Evolutionary conservation across 2,888 invertebrate genomes (phyloP).

Genomic region (Heliconius charithonia): DNA sequence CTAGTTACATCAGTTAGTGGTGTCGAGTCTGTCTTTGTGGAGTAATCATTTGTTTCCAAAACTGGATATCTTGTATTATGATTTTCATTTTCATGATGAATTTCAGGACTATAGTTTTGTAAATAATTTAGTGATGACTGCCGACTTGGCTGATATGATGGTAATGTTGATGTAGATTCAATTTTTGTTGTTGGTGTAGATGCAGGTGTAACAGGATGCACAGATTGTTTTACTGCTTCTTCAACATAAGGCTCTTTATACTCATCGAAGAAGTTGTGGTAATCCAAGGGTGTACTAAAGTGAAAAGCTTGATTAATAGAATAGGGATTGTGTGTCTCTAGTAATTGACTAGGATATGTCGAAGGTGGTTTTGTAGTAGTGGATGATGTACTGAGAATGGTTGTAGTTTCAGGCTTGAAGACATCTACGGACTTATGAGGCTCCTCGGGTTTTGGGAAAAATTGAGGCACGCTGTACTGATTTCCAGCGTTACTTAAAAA

Average conservation of each 20-base stretch:
- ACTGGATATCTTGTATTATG: conserved; percentile 63
- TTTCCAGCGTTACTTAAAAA: conserved; percentile 62
- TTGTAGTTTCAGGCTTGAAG: conserved; percentile 61
- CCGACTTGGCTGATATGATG: conserved; percentile 59
- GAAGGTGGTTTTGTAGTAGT: conserved; percentile 68
- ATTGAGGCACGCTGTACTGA: conserved; percentile 63
- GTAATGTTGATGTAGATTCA: conserved; percentile 53
- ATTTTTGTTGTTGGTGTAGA: conserved; percentile 58
- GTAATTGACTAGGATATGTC: conserved; percentile 70
- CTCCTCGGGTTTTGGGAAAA: conserved; percentile 56
- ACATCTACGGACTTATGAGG: conserved; percentile 54
- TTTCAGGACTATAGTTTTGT: conserved; percentile 72
- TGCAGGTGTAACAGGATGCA: conserved; percentile 29
- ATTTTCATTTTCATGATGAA: conserved; percentile 69
- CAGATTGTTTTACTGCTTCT: conserved; percentile 52
- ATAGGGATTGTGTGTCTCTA: conserved; percentile 79
- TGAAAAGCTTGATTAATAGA: conserved; percentile 81
- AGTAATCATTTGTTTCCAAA: conserved; percentile 63
- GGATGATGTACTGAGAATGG: conserved; percentile 59
- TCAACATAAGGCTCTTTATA: conserved; percentile 64
- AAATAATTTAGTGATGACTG: conserved; percentile 65
- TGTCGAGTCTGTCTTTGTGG: conserved; percentile 58
- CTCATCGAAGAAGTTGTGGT: conserved; percentile 73
- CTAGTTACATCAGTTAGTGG: conserved; percentile 43
- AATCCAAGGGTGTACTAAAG: conserved; percentile 77